A percentile compares a stretch with the other conserved stretches of the same genome.
These are phyloP conservation scores for Etheostoma perlongum DNA, from an alignment of 2,797 vertebrate species.

Conservation along the genomic window DNA sequence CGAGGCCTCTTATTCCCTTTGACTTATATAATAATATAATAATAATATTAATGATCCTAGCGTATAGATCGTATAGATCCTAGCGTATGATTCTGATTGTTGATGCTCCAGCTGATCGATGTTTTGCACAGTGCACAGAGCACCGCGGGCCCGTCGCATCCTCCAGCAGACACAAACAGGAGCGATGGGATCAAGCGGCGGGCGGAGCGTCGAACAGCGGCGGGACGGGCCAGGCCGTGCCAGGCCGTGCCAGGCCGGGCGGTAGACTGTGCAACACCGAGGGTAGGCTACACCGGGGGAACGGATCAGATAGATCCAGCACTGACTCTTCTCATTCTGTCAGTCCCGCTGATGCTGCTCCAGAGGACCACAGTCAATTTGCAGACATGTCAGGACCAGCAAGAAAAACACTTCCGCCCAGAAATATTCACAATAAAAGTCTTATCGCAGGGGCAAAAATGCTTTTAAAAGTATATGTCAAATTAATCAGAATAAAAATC, in stretches of 20 bases:
- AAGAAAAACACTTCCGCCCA: conserved; percentile 15
- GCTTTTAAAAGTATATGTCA: too few relatives aligned
- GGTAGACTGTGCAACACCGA: background rate
- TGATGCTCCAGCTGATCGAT: conserved; percentile 13
- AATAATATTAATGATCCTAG: too few relatives aligned
- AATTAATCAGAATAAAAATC: too few relatives aligned
- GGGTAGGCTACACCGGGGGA: accelerated
- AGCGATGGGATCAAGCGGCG: background rate
- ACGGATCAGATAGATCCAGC: conserved; percentile 13
- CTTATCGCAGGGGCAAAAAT: accelerated
- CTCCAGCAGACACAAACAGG: conserved; percentile 1
- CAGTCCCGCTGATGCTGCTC: conserved; percentile 14
- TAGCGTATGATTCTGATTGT: too few relatives aligned
- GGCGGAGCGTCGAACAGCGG: background rate
- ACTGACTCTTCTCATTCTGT: conserved; percentile 29
- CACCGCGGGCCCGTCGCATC: conserved; percentile 46
- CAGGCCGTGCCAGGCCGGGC: background rate
- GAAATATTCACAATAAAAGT: conserved; percentile 36
- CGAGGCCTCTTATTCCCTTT: conserved; percentile 10
- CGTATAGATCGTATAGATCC: too few relatives aligned
- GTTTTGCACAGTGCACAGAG: conserved; percentile 1
- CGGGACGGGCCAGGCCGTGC: background rate
- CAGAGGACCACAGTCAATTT: conserved; percentile 25
- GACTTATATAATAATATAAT: too few relatives aligned
- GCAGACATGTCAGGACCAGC: background rate